These are phyloP conservation scores for Apostichopus californicus DNA, from an alignment of 35 echinoderm and acorn worm genomes.

Conservation along the genomic window DNA sequence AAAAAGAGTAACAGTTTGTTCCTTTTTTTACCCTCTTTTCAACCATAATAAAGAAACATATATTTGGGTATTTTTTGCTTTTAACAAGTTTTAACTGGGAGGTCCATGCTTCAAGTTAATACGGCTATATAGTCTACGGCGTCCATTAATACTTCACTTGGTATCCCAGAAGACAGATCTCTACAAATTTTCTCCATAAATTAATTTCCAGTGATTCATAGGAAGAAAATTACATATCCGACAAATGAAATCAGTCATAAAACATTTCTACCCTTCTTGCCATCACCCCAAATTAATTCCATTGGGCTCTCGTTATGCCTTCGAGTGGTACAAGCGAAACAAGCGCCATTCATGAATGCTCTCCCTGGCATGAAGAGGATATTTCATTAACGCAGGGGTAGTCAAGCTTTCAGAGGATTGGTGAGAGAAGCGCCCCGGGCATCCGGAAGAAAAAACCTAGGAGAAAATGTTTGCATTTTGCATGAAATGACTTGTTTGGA, in stretches of 20 bases:
- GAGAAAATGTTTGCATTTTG: constrained; percentile 48
- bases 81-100: no score
- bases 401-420: background rate
- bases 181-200: constrained; percentile 2
- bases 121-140: no score
- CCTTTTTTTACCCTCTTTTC: no score
- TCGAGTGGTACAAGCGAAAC: constrained; percentile 32
- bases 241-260: constrained; percentile 28
- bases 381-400: constrained; percentile 8
- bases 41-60: no score
- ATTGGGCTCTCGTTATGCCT: constrained; percentile 29
- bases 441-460: background rate
- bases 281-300: constrained; percentile 47
- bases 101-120: no score
- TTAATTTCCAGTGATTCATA: constrained; percentile 42
- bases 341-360: constrained; percentile 22
- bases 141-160: background rate
- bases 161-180: background rate
- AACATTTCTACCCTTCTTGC: constrained; percentile 20
- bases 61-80: no score
- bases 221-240: background rate
- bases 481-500: constrained; percentile 27
- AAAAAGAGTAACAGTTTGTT: no score
- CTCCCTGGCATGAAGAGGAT: constrained; percentile 21
- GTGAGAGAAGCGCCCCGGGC: constrained; percentile 24